phyloP scores from a whole-genome alignment of 2,888 invertebrate genomes.

The Hyposoter didymator region DNA sequence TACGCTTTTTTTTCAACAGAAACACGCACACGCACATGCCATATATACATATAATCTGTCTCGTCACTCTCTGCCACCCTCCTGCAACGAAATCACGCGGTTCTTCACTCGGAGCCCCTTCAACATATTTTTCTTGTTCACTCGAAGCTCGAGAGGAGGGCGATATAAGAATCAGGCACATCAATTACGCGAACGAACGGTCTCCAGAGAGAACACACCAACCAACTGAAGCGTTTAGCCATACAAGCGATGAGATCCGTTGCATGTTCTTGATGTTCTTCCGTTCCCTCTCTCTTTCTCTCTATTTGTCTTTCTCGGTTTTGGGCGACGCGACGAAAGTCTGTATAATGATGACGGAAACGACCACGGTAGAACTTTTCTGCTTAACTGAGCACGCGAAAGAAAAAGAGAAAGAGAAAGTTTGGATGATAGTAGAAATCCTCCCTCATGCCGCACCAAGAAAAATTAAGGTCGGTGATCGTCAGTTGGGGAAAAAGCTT shows the following conservation, averaged over 20 bases:
- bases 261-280: conserved; percentile 34
- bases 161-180: conserved; percentile 52
- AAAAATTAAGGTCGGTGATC: conserved; percentile 55
- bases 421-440: conserved; percentile 25
- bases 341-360: conserved; percentile 56
- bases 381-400: conserved; percentile 26
- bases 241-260: conserved; percentile 18
- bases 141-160: conserved; percentile 25
- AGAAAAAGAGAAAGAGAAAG: conserved; percentile 11
- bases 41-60: neutral
- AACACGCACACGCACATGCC: neutral
- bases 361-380: conserved; percentile 37
- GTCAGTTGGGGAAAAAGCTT: conserved; percentile 18
- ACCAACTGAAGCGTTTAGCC: conserved; percentile 31
- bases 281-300: conserved; percentile 1
- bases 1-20: conserved; percentile 28
- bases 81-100: conserved; percentile 47
- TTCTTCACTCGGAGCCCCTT: conserved; percentile 30
- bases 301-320: conserved; percentile 31
- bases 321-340: conserved; percentile 37
- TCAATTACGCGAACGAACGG: conserved; percentile 61
- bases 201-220: conserved; percentile 25
- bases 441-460: conserved; percentile 3
- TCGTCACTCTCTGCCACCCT: conserved; percentile 32
- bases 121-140: conserved; percentile 45